These are phyloP conservation scores for Mesorhabditis sp. DNA, from an alignment of 2,888 invertebrate species.

Conservation along the genomic window DNA sequence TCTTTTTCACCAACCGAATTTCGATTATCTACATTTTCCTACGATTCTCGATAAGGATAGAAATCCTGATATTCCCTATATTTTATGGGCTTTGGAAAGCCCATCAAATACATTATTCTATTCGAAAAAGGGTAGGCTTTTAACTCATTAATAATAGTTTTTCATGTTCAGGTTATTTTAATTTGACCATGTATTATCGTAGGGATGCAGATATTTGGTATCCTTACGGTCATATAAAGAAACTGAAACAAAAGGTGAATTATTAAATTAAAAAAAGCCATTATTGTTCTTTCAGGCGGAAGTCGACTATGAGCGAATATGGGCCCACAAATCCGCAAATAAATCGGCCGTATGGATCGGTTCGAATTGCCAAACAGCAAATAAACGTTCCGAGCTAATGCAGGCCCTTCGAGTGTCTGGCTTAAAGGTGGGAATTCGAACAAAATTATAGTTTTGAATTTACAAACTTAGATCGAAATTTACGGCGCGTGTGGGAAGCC, in stretches of 20 bases:
- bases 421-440: neutral
- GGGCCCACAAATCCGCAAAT: neutral
- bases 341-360: neutral
- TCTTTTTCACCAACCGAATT: neutral
- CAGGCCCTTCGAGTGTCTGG: neutral
- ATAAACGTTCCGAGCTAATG: neutral
- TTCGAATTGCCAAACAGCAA: constrained; percentile 2
- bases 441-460: neutral
- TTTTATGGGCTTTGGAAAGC: neutral
- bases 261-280: neutral
- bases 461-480: constrained; percentile 14
- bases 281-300: neutral
- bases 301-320: constrained; percentile 1
- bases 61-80: neutral
- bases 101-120: neutral
- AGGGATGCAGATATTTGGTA: neutral
- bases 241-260: neutral
- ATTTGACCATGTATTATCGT: neutral
- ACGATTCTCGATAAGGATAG: neutral
- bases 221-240: neutral
- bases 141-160: too few relatives aligned
- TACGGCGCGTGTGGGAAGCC: constrained; percentile 21
- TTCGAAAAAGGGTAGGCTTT: too few relatives aligned
- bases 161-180: neutral
- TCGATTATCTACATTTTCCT: neutral